phyloP scores from a whole-genome alignment of 2,888 invertebrate species.

The Archips xylosteana region DNA sequence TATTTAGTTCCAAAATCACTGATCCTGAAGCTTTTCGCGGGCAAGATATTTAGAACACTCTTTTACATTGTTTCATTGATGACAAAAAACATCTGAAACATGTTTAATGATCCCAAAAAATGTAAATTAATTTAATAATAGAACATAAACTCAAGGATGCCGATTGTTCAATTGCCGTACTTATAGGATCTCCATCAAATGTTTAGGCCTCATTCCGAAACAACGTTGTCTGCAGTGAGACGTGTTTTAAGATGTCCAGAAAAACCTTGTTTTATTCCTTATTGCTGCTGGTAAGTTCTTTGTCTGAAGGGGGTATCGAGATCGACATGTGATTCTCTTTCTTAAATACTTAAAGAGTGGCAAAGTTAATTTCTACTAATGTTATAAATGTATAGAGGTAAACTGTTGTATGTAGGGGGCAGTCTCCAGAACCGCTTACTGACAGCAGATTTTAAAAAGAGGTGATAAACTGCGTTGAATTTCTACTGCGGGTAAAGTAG shows the following conservation, averaged over 20 bases:
- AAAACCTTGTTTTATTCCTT: constrained; percentile 23
- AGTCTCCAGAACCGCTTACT: too few relatives aligned
- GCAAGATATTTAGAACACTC: too few relatives aligned
- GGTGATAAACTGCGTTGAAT: too few relatives aligned
- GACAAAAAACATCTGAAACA: neutral
- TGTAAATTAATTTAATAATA: constrained; percentile 1
- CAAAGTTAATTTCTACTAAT: too few relatives aligned
- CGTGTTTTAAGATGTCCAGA: constrained; percentile 30
- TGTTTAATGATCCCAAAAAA: neutral
- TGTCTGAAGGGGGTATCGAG: neutral
- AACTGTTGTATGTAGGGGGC: too few relatives aligned
- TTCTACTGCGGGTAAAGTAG: too few relatives aligned
- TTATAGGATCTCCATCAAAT: constrained; percentile 7
- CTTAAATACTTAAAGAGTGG: too few relatives aligned
- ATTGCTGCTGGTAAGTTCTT: constrained; percentile 29
- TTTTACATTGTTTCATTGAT: neutral
- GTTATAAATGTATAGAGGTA: too few relatives aligned
- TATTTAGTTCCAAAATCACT: too few relatives aligned
- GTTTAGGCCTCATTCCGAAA: neutral
- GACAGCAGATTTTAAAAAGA: too few relatives aligned
- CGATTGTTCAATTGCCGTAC: neutral
- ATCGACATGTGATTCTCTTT: too few relatives aligned
- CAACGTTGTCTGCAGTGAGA: neutral
- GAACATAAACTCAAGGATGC: constrained; percentile 12
- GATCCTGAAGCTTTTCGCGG: too few relatives aligned